Percentiles rank a stretch among this genome's conserved stretches.
These are phyloP conservation scores for Cochlearius cochlearius DNA, from an alignment of 2,113 vertebrate species.

Conservation along the genomic window DNA sequence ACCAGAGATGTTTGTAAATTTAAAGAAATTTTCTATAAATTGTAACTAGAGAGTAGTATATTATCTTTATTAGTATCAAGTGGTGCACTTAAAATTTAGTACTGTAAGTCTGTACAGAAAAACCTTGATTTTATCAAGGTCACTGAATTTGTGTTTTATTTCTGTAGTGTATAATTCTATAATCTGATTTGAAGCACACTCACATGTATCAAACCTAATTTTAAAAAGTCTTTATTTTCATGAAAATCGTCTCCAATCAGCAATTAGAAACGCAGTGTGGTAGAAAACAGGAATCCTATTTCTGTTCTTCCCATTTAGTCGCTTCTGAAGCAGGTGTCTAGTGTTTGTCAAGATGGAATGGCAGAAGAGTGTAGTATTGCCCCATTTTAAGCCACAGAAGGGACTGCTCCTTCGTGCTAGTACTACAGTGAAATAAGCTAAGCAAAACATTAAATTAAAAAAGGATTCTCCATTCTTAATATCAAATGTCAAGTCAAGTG, in stretches of 20 bases:
- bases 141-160: constrained; percentile 3
- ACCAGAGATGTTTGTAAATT: neutral
- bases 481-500: constrained; percentile 15
- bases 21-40: neutral
- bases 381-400: neutral
- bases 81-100: neutral
- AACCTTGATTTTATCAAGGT: neutral
- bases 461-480: constrained; percentile 9
- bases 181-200: constrained; percentile 15
- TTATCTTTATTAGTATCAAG: neutral
- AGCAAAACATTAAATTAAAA: constrained; percentile 25
- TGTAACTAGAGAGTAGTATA: neutral
- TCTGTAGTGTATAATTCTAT: neutral
- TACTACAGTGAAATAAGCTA: neutral
- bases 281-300: neutral
- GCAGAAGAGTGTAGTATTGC: neutral
- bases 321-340: constrained; percentile 11
- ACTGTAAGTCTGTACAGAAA: neutral
- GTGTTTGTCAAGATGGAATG: neutral
- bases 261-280: neutral
- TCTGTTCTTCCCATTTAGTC: neutral
- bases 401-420: neutral
- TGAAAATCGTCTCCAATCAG: neutral
- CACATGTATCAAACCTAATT: constrained; percentile 1
- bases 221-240: constrained; percentile 10